A percentile compares a stretch with the other conserved stretches of the same genome.
Evolutionary conservation across 2,113 vertebrate species (phyloP).

Genomic region (Columba janthina): DNA sequence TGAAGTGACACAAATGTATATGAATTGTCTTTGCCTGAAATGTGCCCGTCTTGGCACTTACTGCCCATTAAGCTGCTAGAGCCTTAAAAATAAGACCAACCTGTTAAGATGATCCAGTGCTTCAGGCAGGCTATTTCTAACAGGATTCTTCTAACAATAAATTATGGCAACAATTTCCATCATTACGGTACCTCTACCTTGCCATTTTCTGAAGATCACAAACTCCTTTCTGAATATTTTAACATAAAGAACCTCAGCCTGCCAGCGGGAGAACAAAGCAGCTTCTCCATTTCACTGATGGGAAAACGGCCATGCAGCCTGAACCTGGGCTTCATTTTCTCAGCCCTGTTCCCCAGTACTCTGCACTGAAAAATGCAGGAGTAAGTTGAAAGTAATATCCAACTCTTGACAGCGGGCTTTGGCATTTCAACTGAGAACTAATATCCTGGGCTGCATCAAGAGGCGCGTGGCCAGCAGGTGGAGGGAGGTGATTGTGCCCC

Average conservation of each 20-base stretch:
- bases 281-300: background rate
- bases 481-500: background rate
- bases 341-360: background rate
- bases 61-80: background rate
- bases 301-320: background rate
- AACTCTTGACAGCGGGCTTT: background rate
- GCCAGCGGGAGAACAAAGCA: background rate
- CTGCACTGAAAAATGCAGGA: background rate
- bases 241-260: background rate
- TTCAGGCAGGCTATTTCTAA: background rate
- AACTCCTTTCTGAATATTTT: background rate
- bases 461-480: background rate
- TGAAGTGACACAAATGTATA: background rate
- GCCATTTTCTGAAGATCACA: background rate
- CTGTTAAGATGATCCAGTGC: background rate
- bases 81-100: background rate
- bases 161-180: background rate
- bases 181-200: background rate
- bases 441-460: background rate
- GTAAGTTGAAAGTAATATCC: background rate
- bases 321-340: background rate
- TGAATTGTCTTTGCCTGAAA: background rate
- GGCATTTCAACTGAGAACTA: background rate
- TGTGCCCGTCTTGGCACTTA: background rate
- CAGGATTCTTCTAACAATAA: background rate